Base-by-base conservation (phyloP, 1,140 invertebrate species). In the Drosophila nasuta region DNA sequence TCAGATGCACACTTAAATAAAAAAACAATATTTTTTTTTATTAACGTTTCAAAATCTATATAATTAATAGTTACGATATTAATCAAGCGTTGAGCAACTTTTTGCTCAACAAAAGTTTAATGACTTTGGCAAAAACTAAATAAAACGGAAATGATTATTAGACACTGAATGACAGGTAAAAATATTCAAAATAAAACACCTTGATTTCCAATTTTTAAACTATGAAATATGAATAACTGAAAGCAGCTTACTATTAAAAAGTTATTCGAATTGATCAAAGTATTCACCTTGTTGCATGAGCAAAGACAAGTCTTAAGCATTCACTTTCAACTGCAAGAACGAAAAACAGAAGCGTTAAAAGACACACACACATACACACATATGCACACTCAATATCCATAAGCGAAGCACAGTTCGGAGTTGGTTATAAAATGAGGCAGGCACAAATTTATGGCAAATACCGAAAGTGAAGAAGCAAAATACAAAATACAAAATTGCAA, bases 401-500 rank as follows among this genome's bases (percentile, higher is more conserved):
- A 11, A 8, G 17, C 20, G 6, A 35, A 38, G 52, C 64, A 46
- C 41, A 52, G 48, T 25, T 6, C 51, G 28, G 15, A 63, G 28
- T 70, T 51, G n/a, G 48, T 41, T 41, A 65, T 48, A 69, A 82
- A 77, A 71, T 43, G 30, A 69, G 54, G 43, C 52, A 63, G 52
- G 59, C 46, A 65, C 46, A 64, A 65, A 76, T 82, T 87, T 71
- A 67, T 71, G 63, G 73, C 60, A 64, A 65, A 66, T 73, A 59
- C 62, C 60, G 1, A 68, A 66, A 51, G 30, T 57, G 69, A 79
- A 41, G 54, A 77, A 68, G n/a, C 63, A 79, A 76, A 71, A 73
- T 77, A 68, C 69, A 62, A 87, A 80, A 82, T 81, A 68, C 69
- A 62, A 87, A 80, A 82, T 81, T 88, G 85, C 85, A 77, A 89